Base-by-base conservation (phyloP, 2,888 invertebrate species). In the Leptinotarsa peninsularis region DNA sequence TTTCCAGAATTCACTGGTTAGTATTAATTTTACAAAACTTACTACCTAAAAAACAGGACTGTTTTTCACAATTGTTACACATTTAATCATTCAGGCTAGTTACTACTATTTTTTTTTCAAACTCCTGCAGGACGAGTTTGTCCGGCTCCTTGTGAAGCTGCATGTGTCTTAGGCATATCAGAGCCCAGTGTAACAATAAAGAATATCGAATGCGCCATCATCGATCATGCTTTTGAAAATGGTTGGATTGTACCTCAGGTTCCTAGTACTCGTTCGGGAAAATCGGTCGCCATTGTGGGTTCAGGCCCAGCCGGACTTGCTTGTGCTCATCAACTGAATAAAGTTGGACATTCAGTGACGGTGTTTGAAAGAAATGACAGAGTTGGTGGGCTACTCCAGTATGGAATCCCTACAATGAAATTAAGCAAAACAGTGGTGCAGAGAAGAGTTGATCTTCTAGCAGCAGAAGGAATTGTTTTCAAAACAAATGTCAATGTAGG, bases 391-490 rank as follows among this genome's bases (percentile, higher is more conserved):
- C 91, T 99, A 27, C 90, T 99, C 67, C 96, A 98, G 86, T 99
- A 99, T 88, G 99, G 99, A 75, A 99, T 99, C 87, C 99, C 99
- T 18, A 97, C 97, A 10, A 99, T 99, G 99, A 99, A 99, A 89
- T 91, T 99, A 14, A 94, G 96, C 85, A 99, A 99, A 89, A 92
- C 94, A 77, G 96, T 98, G 72, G 98, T 99, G 0, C 95, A 96
- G 84, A 90, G 99, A 7, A 91, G 99, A 76, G 92, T 99, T 1
- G 92, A 94, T 78, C 90, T 99, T 67, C 90, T 99, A 90, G 91
- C 93, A 15, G 94, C 93, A 0, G 99, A 99, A 88, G 99, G 99
- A 13, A 86, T 89, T 21, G 89, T 88, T 3, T 99, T 99, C 90
- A 95, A 96, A 56, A 95, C 96, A 66, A 95, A 95, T 86, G 92